These are phyloP conservation scores for Amphiura filiformis DNA, from an alignment of 35 echinoderm and acorn worm genomes.

Conservation along the genomic window DNA sequence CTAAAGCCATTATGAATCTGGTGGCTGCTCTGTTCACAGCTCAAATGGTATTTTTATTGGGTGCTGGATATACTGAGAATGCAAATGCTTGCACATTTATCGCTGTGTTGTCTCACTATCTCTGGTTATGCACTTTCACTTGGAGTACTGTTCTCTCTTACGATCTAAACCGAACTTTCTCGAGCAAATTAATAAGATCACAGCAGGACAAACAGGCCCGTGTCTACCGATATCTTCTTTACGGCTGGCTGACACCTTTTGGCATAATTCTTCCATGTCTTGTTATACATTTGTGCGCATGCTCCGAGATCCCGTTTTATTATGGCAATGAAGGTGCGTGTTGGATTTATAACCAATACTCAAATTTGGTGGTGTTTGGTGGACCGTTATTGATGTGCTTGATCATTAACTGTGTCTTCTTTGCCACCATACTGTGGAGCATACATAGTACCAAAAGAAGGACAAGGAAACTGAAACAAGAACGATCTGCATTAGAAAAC, in stretches of 20 bases:
- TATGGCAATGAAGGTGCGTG: conserved; percentile 12
- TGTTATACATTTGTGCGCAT: conserved; percentile 6
- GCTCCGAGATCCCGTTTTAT: background rate
- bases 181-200: background rate
- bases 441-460: conserved; percentile 11
- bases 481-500: background rate
- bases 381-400: background rate
- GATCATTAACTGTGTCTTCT: background rate
- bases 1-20: conserved; percentile 13
- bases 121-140: conserved; percentile 18
- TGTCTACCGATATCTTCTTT: background rate
- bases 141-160: conserved; percentile 27
- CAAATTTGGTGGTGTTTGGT: conserved; percentile 16
- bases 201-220: background rate
- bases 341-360: conserved; percentile 16
- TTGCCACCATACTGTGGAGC: background rate
- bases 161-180: conserved; percentile 18
- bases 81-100: conserved; percentile 4
- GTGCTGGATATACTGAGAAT: background rate
- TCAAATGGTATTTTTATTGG: background rate
- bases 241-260: background rate
- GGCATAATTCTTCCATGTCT: conserved; percentile 11
- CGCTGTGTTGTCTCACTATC: background rate
- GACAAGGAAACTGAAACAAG: background rate
- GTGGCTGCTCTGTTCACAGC: conserved; percentile 20